Base-by-base conservation (phyloP, 1,140 invertebrate species). In the Bombyx mandarina region DNA sequence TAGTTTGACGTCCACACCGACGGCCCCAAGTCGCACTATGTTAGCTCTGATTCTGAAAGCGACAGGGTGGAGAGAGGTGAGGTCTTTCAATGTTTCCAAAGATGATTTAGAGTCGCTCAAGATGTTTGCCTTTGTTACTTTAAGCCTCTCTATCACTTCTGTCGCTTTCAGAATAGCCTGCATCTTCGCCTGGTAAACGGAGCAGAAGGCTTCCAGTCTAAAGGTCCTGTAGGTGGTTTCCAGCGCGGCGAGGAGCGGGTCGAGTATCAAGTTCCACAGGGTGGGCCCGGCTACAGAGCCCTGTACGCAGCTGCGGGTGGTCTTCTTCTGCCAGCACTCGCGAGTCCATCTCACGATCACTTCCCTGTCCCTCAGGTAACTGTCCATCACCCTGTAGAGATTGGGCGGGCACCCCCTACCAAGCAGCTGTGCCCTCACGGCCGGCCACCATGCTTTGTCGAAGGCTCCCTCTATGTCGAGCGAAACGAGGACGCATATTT, bases 391-490 rank as follows among this genome's bases (percentile, higher is more conserved):
- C 12, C 12, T 18, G 12, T 18, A 18, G 12, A 18, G 12, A 1
- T 18, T 18, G 12, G 12, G 12, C 12, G 12, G 12, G 12, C 0
- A 18, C 12, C 12, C 12, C 12, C 12, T 18, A 18, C 12, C 12
- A 18, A 18, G 12, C 12, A 18, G 12, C 12, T 18, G 12, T 18
- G 12, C 12, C 12, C 12, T 18, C 12, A 18, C 12, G 12, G 12
- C 12, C 12, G 47, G 47, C 47, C 47, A 48, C 47, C 47, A 48
- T 5, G 47, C 47, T 10, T 18, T 7, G 47, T 48, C 47, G 47
- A 48, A 48, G 47, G 47, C 47, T 18, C 47, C 47, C 47, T 48
- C 47, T 48, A 48, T 48, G 53, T 45, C 47, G 7, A 60, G 47
- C 18, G 58, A 60, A 22, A 35, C 42, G 35, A 45, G 43, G 54